Conservation (phyloP, 2,113 vertebrate genomes). For the Athene noctua region DNA sequence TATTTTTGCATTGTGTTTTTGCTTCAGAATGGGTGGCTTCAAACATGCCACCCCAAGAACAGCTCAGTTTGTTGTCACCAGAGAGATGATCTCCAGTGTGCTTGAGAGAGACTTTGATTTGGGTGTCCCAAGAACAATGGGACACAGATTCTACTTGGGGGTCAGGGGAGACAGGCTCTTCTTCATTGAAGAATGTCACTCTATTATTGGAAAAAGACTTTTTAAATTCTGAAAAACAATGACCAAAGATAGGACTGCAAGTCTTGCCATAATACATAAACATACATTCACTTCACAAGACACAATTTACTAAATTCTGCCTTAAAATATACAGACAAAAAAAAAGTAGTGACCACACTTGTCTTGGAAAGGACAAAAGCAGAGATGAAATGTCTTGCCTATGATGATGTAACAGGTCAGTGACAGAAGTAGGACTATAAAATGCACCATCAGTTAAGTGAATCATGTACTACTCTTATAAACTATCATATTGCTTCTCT, state of each 20-base stretch:
- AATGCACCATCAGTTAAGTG: neutral
- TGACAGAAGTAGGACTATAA: conserved; percentile 3
- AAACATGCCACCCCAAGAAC: fast-evolving
- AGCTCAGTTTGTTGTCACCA: neutral
- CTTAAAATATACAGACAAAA: neutral
- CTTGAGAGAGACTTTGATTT: neutral
- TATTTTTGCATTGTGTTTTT: neutral
- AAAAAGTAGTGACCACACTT: neutral
- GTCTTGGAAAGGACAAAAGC: neutral
- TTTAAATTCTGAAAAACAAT: neutral
- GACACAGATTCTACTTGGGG: neutral
- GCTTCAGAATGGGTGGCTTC: neutral
- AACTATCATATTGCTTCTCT: neutral
- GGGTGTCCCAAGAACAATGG: fast-evolving
- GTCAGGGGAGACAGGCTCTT: neutral
- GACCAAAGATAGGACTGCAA: neutral
- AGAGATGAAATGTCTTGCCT: neutral
- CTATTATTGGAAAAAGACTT: neutral
- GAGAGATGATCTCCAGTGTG: neutral
- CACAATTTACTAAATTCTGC: neutral
- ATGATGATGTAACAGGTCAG: conserved; percentile 7
- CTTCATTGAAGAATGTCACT: neutral
- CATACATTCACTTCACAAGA: neutral
- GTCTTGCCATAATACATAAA: neutral
- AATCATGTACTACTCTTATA: neutral